A percentile compares a stretch with the other conserved stretches of the same genome.
phyloP scores from a whole-genome alignment of 2,888 invertebrate genomes.

The Nephrotoma flavescens region DNA sequence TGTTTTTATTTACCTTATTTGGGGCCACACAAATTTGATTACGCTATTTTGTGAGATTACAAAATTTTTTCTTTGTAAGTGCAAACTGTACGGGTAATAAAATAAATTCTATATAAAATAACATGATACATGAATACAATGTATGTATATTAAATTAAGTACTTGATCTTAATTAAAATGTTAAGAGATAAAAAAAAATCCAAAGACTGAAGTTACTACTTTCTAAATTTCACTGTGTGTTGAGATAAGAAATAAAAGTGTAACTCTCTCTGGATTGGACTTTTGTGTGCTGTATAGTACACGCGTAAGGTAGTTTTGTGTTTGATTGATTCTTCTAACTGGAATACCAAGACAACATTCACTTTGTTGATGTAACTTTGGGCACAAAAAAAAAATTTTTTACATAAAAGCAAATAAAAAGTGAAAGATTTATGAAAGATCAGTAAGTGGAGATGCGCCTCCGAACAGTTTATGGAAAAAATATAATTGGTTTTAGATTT shows the following conservation, averaged over 20 bases:
- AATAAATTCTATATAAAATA: background rate
- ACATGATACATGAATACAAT: background rate
- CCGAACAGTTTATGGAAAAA: background rate
- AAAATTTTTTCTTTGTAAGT: background rate
- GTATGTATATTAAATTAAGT: background rate
- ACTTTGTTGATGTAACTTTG: background rate
- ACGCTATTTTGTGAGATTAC: background rate
- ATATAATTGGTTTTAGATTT: background rate
- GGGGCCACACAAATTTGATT: background rate
- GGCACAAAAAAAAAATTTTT: background rate
- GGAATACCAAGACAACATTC: background rate
- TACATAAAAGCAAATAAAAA: background rate
- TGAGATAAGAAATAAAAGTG: background rate
- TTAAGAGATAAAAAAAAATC: background rate
- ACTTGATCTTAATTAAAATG: background rate
- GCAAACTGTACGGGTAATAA: background rate
- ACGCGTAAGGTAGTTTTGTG: background rate
- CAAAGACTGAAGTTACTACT: background rate
- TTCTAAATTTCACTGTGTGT: background rate
- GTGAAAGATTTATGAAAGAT: background rate
- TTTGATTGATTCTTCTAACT: background rate
- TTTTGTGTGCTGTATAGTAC: background rate
- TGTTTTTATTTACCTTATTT: background rate
- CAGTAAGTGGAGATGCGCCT: background rate
- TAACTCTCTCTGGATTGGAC: background rate